Evolutionary conservation across 2,888 invertebrate genomes (phyloP).

Genomic region (Cryptocephalus primarius): DNA sequence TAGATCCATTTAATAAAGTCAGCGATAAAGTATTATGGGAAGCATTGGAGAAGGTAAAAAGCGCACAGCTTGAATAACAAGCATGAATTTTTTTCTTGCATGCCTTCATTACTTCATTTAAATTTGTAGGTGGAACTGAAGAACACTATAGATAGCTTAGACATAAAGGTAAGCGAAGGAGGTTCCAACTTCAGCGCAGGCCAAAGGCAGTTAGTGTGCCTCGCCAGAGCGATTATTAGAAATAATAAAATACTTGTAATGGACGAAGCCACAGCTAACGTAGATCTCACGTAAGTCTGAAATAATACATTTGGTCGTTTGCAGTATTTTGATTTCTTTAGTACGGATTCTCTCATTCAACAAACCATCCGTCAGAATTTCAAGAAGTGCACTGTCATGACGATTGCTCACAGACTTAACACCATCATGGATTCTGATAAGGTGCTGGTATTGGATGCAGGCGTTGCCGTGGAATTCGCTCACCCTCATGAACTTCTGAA

Average conservation of each 20-base stretch:
- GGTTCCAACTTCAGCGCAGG: constrained; percentile 81
- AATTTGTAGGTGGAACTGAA: constrained; percentile 60
- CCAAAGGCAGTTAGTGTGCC: constrained; percentile 76
- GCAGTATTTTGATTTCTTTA: constrained; percentile 28
- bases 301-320: not conserved
- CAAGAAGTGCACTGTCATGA: constrained; percentile 64
- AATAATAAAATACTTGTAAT: constrained; percentile 71
- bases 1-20: constrained; percentile 70
- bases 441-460: constrained; percentile 50
- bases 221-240: constrained; percentile 75
- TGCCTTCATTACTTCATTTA: no score
- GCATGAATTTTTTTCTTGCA: no score
- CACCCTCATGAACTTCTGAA: constrained; percentile 37
- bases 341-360: constrained; percentile 70
- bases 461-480: constrained; percentile 42
- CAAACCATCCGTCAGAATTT: constrained; percentile 64
- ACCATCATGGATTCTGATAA: constrained; percentile 63
- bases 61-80: no score
- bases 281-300: constrained; percentile 63
- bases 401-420: constrained; percentile 72
- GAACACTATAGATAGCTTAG: constrained; percentile 52
- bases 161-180: constrained; percentile 58
- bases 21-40: constrained; percentile 64
- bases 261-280: constrained; percentile 88
- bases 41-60: constrained; percentile 52